A percentile compares a stretch with the other conserved stretches of the same genome.
phyloP scores from a whole-genome alignment of 2,113 vertebrate genomes.

The Chamaea fasciata region DNA sequence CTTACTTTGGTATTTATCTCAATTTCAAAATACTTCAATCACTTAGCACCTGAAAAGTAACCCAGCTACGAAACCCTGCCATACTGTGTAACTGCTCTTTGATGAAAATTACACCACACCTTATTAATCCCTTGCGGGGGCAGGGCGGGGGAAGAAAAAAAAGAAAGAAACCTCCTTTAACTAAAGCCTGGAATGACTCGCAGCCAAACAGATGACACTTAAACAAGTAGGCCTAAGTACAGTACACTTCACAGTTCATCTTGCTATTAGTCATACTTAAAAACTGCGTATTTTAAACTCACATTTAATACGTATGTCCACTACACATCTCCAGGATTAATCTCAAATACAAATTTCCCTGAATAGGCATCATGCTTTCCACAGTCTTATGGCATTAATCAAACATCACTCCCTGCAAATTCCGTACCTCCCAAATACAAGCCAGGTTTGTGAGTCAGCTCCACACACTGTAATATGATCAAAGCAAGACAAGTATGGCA shows the following conservation, averaged over 20 bases:
- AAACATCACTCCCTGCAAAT: neutral
- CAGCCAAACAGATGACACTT: conserved; percentile 9
- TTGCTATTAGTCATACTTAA: conserved; percentile 32
- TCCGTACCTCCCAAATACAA: neutral
- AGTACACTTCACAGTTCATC: conserved; percentile 24
- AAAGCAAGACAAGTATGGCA: neutral
- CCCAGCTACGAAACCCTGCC: neutral
- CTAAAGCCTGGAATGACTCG: conserved; percentile 18
- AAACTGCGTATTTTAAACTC: neutral
- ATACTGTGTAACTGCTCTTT: neutral
- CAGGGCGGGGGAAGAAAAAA: neutral
- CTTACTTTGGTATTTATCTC: conserved; percentile 9
- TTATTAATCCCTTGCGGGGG: conserved; percentile 8
- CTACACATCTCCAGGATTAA: neutral
- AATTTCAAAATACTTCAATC: conserved; percentile 42
- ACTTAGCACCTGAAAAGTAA: conserved; percentile 7
- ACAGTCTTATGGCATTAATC: neutral
- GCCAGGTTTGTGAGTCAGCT: conserved; percentile 2
- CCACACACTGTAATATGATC: neutral
- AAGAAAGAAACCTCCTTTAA: conserved; percentile 17
- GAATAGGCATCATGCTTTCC: neutral
- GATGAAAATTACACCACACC: conserved; percentile 15
- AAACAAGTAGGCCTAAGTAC: conserved; percentile 9
- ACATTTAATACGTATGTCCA: neutral
- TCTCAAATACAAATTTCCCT: neutral